phyloP scores from a whole-genome alignment of 2,888 invertebrate species.

The Laspeyria flexula region DNA sequence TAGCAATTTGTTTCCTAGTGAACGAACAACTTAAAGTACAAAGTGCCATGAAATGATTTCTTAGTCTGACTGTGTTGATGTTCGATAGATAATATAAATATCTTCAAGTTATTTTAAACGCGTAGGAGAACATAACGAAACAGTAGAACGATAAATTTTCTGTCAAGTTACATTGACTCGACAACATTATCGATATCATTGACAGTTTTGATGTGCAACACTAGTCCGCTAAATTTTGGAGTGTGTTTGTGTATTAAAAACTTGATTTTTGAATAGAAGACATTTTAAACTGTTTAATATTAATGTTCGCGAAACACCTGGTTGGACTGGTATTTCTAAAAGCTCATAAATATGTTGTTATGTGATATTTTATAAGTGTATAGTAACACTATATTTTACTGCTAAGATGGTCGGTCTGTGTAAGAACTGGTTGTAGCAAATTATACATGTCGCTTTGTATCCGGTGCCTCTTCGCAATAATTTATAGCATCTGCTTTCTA shows the following conservation, averaged over 20 bases:
- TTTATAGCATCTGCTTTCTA: conserved; percentile 75
- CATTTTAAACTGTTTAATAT: conserved; percentile 56
- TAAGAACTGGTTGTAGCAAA: conserved; percentile 71
- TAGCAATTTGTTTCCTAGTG: conserved; percentile 18
- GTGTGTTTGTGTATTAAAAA: neutral
- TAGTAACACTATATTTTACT: conserved; percentile 42
- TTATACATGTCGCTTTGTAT: conserved; percentile 69
- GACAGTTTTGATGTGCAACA: conserved; percentile 64
- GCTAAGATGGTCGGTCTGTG: conserved; percentile 42
- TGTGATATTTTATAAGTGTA: conserved; percentile 44
- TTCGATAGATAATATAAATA: conserved; percentile 66
- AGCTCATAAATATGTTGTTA: conserved; percentile 42
- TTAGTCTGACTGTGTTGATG: conserved; percentile 44
- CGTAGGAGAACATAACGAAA: conserved; percentile 63
- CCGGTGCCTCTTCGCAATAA: conserved; percentile 70
- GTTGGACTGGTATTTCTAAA: conserved; percentile 40
- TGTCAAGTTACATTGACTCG: conserved; percentile 48
- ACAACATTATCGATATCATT: conserved; percentile 67
- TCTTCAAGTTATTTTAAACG: conserved; percentile 66
- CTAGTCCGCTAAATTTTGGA: conserved; percentile 26
- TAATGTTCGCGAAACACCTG: conserved; percentile 66
- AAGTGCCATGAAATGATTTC: conserved; percentile 30
- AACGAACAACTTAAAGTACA: neutral
- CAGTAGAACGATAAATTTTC: conserved; percentile 69
- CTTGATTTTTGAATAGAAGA: conserved; percentile 7